These are phyloP conservation scores for Tupiocoris notatus DNA, from an alignment of 2,888 invertebrate species.

Conservation along the genomic window DNA sequence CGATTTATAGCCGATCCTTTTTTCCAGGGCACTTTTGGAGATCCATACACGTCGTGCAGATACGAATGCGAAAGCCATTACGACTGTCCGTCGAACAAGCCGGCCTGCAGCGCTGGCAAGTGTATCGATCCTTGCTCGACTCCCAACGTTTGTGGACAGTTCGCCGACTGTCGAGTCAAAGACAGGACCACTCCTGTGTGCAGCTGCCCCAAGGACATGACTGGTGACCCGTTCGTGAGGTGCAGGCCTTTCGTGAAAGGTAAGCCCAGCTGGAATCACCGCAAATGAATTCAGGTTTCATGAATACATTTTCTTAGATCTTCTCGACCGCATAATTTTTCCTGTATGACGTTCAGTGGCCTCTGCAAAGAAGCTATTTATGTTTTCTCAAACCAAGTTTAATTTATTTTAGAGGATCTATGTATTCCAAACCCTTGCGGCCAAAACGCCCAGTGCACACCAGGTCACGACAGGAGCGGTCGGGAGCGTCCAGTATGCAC, in stretches of 20 bases:
- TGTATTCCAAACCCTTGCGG: conserved; percentile 89
- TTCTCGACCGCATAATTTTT: too few species aligned
- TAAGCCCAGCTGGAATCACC: too few species aligned
- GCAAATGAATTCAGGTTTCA: too few species aligned
- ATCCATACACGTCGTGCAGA: conserved; percentile 71
- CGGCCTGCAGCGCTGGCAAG: conserved; percentile 77
- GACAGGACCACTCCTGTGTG: conserved; percentile 75
- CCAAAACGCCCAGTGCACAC: conserved; percentile 71
- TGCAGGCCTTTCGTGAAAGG: conserved; percentile 79
- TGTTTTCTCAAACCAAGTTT: background rate
- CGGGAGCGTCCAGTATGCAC: conserved; percentile 83
- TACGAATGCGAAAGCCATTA: conserved; percentile 77
- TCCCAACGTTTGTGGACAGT: conserved; percentile 73
- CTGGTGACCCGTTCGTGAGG: conserved; percentile 78
- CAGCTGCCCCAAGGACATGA: conserved; percentile 82
- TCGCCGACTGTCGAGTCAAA: conserved; percentile 75
- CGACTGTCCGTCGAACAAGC: conserved; percentile 74
- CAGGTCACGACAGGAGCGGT: conserved; percentile 78
- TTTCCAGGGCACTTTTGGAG: conserved; percentile 71
- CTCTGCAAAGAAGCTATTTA: too few species aligned
- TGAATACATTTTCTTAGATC: too few species aligned
- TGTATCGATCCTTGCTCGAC: conserved; percentile 75
- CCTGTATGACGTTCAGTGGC: too few species aligned
- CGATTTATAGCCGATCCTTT: too few species aligned
- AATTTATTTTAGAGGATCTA: conserved; percentile 64